phyloP scores from a whole-genome alignment of 2,113 vertebrate genomes.

The Pseudonaja textilis region DNA sequence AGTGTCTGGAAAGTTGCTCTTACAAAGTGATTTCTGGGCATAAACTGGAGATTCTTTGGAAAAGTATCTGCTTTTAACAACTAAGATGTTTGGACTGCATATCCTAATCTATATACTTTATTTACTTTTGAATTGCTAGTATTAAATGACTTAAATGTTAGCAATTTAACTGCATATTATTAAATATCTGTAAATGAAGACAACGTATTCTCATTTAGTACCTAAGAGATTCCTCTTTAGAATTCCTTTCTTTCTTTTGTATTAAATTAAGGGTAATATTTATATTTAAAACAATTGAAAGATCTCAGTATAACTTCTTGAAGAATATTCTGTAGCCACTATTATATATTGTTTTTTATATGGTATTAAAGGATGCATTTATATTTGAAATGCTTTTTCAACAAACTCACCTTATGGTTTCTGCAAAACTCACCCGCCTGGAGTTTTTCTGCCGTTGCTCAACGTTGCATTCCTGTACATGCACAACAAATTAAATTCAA shows the following conservation, averaged over 20 bases:
- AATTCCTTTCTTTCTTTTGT: not conserved
- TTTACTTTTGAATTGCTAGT: not conserved
- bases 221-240: not conserved
- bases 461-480: conserved; percentile 56
- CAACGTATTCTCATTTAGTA: not conserved
- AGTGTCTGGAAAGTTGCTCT: not conserved
- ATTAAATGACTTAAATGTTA: not conserved
- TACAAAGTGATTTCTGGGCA: not conserved
- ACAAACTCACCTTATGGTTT: conserved; percentile 74
- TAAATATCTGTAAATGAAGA: not conserved
- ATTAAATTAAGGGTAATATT: not conserved
- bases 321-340: not conserved
- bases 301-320: not conserved
- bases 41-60: not conserved
- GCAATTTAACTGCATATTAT: not conserved
- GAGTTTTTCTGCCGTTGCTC: conserved; percentile 70
- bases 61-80: not conserved
- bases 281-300: not conserved
- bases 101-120: not conserved
- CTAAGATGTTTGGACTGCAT: not conserved
- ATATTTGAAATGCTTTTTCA: not conserved
- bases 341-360: not conserved
- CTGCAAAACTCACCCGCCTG: conserved; percentile 80
- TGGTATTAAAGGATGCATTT: not conserved
- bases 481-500: not conserved